These are phyloP conservation scores for Troides oblongomaculatus DNA, from an alignment of 2,888 invertebrate species.

Conservation along the genomic window DNA sequence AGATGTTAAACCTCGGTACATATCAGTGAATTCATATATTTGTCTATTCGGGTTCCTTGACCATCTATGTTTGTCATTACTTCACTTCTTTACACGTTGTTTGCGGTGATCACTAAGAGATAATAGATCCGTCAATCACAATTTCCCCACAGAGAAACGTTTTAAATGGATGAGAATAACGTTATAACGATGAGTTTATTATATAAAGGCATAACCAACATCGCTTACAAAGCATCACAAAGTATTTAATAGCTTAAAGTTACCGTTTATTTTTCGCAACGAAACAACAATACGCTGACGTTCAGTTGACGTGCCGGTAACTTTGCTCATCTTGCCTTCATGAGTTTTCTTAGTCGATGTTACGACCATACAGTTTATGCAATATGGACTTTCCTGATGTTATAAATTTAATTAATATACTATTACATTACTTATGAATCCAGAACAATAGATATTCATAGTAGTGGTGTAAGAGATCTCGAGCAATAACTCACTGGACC, in stretches of 20 bases:
- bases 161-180: background rate
- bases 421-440: too few relatives aligned
- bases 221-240: constrained; percentile 23
- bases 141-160: too few relatives aligned
- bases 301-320: constrained; percentile 27
- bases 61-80: too few relatives aligned
- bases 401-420: background rate
- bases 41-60: too few relatives aligned
- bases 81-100: too few relatives aligned
- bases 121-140: too few relatives aligned
- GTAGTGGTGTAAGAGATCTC: too few relatives aligned
- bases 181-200: background rate
- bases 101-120: too few relatives aligned
- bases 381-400: background rate
- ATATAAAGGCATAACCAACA: constrained; percentile 9
- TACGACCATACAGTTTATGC: constrained; percentile 6
- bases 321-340: constrained; percentile 27
- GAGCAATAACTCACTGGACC: too few relatives aligned
- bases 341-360: constrained; percentile 21
- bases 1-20: too few relatives aligned
- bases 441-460: too few relatives aligned
- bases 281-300: constrained; percentile 21
- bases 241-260: constrained; percentile 26
- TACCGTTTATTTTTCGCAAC: constrained; percentile 22
- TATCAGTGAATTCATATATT: too few relatives aligned